Conservation (phyloP, 64 coral and sea anemone species). For the Acropora yongei region DNA sequence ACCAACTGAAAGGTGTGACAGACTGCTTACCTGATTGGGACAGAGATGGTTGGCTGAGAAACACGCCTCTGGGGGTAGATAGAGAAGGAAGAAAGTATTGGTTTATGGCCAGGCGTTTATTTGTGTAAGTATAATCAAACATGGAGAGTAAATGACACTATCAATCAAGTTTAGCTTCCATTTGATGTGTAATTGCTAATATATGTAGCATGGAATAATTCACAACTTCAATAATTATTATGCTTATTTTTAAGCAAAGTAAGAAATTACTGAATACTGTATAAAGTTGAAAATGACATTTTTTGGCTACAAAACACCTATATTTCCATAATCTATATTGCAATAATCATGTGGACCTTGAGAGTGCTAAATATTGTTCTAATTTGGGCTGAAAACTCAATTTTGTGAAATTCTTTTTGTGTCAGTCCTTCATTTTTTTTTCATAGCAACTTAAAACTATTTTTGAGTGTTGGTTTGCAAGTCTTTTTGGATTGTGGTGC, state of each 20-base stretch:
- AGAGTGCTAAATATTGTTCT: too few relatives aligned
- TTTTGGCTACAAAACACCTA: too few relatives aligned
- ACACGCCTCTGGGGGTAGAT: slow-evolving; percentile 89
- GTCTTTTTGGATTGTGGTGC: neutral
- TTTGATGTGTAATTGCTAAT: neutral
- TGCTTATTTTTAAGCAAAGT: neutral
- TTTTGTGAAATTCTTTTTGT: too few relatives aligned
- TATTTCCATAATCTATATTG: too few relatives aligned
- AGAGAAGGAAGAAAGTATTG: slow-evolving; percentile 97
- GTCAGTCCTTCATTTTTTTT: too few relatives aligned
- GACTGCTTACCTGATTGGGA: slow-evolving; percentile 86
- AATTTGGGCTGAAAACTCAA: too few relatives aligned
- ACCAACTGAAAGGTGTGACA: slow-evolving; percentile 93
- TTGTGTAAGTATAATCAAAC: slow-evolving; percentile 94
- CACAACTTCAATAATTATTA: neutral
- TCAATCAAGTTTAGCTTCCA: neutral
- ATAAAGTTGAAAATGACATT: too few relatives aligned
- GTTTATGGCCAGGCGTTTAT: slow-evolving; percentile 93
- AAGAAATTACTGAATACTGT: neutral
- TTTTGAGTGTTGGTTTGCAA: too few relatives aligned
- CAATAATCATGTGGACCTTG: too few relatives aligned
- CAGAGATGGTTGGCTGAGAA: slow-evolving; percentile 87
- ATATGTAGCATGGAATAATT: neutral
- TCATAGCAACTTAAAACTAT: too few relatives aligned
- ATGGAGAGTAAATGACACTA: neutral